Base-by-base conservation (phyloP, 2,797 vertebrate genomes). In the Pygocentrus nattereri region DNA sequence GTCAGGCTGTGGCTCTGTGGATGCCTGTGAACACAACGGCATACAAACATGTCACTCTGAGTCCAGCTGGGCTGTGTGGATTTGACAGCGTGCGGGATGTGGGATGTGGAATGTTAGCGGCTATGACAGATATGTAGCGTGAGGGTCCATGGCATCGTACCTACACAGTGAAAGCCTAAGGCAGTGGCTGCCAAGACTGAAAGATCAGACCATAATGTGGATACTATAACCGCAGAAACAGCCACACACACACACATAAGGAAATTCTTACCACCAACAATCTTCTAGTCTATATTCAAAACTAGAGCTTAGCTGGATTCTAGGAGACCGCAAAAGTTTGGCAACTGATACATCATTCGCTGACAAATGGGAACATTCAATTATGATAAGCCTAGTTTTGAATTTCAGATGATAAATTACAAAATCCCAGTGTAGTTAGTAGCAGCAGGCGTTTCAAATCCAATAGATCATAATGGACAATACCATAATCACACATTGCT, bases 171-270 rank as follows among this genome's bases (percentile, higher is more conserved):
- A 78, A 61, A 65, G 80, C 80, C 80, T 77, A 52, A 50, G 80
- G 85, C 82, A 88, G 58, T 88, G 84, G 87, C 90, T 78, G 80
- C 74, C 80, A 73, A 81, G 80, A 56, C 59, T 25, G 13, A 82
- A 75, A 85, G 90, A 87, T 83, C 89, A 87, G 87, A 91, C 89
- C 87, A 82, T 91, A 73, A 65, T 71, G n/a, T 31, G 91, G 86
- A 65, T 44, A 21, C 47, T 58, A 16, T 62, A 74, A 64, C 49
- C 41, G 77, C 41, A 77, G 49, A 61, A 18, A 81, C 1, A 23
- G 41, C 77, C n/a, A 50, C 50, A 61, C 21, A 49, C 30, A 68
- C 30, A 70, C 16, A 65, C 16, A 72, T 65, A n/a, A 27, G 34
- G n/a, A 21, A 25, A 64, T 41, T 41, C 58, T 23, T n/a, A 62